These are phyloP conservation scores for Rachycentron canadum DNA, from an alignment of 2,797 vertebrate genomes.

Conservation along the genomic window DNA sequence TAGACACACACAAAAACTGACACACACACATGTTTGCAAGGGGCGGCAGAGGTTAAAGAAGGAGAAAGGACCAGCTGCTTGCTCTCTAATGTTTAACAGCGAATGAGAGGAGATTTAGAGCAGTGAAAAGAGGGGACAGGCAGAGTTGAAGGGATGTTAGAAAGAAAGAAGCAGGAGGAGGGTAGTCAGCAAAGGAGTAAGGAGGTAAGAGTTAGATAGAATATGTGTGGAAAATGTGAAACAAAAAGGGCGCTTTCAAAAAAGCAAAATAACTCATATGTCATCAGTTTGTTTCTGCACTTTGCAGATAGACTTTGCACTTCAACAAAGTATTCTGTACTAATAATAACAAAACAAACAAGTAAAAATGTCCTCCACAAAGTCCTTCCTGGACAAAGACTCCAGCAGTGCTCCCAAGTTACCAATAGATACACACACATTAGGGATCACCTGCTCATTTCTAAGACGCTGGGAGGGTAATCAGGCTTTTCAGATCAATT, in stretches of 20 bases:
- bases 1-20: neutral
- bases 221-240: neutral
- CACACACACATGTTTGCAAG: slow-evolving; percentile 4
- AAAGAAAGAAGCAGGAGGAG: slow-evolving; percentile 3
- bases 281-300: too few species aligned
- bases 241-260: neutral
- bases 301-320: too few species aligned
- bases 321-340: neutral
- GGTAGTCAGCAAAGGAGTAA: neutral
- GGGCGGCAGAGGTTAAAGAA: slow-evolving; percentile 91
- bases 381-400: slow-evolving; percentile 35
- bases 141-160: slow-evolving; percentile 1
- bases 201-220: neutral
- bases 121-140: neutral
- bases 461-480: slow-evolving; percentile 61
- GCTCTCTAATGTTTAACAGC: slow-evolving; percentile 88
- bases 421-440: slow-evolving; percentile 30
- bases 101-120: neutral
- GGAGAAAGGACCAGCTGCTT: slow-evolving; percentile 92
- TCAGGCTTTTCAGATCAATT: slow-evolving; percentile 62
- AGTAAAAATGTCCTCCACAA: slow-evolving; percentile 47
- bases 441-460: slow-evolving; percentile 38
- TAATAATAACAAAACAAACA: neutral
- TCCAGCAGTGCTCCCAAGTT: slow-evolving; percentile 27
- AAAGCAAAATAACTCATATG: neutral